Evolutionary conservation across 2,888 invertebrate species (phyloP), one percentile per base, ranked within the genome.

Genomic region (Agrenia bidenticulata): DNA sequence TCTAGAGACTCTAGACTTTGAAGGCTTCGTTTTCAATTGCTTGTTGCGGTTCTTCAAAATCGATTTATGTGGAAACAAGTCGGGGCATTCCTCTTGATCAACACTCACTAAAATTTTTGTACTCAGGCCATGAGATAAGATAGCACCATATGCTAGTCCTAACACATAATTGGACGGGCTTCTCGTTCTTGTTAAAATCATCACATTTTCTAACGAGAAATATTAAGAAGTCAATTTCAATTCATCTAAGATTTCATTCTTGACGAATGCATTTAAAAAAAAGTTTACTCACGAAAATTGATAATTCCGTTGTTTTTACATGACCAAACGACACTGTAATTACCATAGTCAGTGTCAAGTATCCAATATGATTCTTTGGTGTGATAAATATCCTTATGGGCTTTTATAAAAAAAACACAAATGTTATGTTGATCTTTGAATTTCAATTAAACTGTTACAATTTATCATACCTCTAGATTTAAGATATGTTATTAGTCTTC

Each of bases 281-380:
- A 32, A 55, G 26, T 24, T 51, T 7, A 7, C 26, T n/a, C 19
- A 57, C 56, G 56, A 23, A 57, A 57, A 23, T 57, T 57, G 37
- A 57, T 37, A 2, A 37, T 41, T 23, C 56, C 56, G 9, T n/a
- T 15, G 32, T 57, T n/a, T 15, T 5, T 11, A 57, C 56, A 57
- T 2, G 56, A 57, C 56, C 56, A 57, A 15, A 57, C 56, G 2
- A 57, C 56, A 41, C 56, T 57, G 23, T 39, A 57, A 21, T 27
- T 57, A 4, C 9, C 41, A 41, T 57, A 57, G 19, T 57, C 56
- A 19, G 56, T 57, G 19, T 57, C 56, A 2, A 57, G 19, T 4
- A 57, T 57, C 56, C 56, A 57, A n/a, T 57, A 57, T 4, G 56
- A 32, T 32, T 32, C 32, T 11, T 32, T 11, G 5, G 32, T 4